Conservation (phyloP, 2,797 vertebrate genomes). For the Channallabes apus region DNA sequence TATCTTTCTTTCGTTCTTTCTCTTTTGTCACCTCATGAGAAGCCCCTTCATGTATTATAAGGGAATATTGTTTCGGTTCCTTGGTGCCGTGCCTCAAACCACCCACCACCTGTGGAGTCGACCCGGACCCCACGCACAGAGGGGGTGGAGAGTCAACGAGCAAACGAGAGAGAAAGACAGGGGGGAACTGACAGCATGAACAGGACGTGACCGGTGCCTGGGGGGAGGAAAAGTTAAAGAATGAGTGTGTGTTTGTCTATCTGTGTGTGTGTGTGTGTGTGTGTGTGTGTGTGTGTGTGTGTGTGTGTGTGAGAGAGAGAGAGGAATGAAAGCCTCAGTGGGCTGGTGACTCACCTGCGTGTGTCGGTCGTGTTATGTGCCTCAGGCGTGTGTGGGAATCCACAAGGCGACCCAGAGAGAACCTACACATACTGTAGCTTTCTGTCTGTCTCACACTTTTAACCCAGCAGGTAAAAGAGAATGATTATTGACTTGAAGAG, state of each 20-base stretch:
- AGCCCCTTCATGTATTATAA: background rate
- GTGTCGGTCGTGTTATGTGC: conserved; percentile 36
- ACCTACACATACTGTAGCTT: conserved; percentile 35
- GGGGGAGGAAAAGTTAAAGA: conserved; percentile 10
- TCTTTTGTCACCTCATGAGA: background rate
- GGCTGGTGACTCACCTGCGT: conserved; percentile 50
- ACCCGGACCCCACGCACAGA: conserved; percentile 16
- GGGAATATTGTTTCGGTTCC: background rate
- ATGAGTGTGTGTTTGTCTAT: conserved; percentile 6
- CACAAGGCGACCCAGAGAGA: conserved; percentile 48
- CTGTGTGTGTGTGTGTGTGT: background rate
- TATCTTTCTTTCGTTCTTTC: background rate
- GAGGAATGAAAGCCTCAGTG: conserved; percentile 13
- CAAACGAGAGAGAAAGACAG: background rate
- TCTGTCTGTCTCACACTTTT: conserved; percentile 22
- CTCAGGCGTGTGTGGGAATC: conserved; percentile 49
- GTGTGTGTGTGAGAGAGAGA: background rate
- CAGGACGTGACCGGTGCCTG: conserved; percentile 13
- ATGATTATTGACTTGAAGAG: conserved; percentile 28
- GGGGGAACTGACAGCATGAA: conserved; percentile 8
- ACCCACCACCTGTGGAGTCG: conserved; percentile 33
- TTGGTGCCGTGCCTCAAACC: conserved; percentile 14
- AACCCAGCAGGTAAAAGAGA: conserved; percentile 26
- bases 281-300: conserved; percentile 6
- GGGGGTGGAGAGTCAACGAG: conserved; percentile 16